Conservation (phyloP, 2,113 vertebrate species). For the Cinclus cinclus region DNA sequence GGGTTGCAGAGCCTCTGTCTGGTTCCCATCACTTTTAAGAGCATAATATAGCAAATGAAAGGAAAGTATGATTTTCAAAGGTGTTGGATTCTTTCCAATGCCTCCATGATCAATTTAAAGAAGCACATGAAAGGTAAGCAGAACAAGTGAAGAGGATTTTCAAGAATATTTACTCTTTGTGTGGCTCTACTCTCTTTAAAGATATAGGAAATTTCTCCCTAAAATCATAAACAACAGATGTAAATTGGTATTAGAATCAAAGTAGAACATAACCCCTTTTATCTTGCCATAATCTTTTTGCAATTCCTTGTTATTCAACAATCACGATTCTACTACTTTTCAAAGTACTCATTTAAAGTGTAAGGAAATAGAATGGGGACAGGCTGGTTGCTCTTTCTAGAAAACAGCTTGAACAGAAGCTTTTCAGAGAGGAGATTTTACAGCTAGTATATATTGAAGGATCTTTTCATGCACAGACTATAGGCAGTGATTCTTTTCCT, state of each 20-base stretch:
- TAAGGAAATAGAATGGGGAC: not conserved
- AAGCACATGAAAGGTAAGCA: not conserved
- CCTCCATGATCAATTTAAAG: not conserved
- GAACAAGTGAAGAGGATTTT: not conserved
- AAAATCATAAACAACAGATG: not conserved
- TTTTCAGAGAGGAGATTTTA: conserved; percentile 24
- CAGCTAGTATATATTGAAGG: not conserved
- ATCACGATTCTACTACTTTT: not conserved
- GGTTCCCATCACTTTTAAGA: not conserved
- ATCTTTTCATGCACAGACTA: conserved; percentile 24
- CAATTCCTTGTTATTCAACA: not conserved
- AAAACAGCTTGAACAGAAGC: conserved; percentile 11
- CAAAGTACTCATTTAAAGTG: not conserved
- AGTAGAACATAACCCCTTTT: not conserved
- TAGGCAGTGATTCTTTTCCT: not conserved
- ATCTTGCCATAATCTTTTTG: not conserved
- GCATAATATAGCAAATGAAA: not conserved
- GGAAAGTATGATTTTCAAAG: not conserved
- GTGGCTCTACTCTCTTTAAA: not conserved
- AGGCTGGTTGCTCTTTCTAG: not conserved
- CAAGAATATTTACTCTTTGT: not conserved
- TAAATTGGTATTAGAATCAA: not conserved
- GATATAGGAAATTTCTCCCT: not conserved
- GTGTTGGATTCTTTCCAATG: not conserved
- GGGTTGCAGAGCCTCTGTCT: not conserved